Conservation (phyloP, 2,888 invertebrate genomes). For the Tachina fera region DNA sequence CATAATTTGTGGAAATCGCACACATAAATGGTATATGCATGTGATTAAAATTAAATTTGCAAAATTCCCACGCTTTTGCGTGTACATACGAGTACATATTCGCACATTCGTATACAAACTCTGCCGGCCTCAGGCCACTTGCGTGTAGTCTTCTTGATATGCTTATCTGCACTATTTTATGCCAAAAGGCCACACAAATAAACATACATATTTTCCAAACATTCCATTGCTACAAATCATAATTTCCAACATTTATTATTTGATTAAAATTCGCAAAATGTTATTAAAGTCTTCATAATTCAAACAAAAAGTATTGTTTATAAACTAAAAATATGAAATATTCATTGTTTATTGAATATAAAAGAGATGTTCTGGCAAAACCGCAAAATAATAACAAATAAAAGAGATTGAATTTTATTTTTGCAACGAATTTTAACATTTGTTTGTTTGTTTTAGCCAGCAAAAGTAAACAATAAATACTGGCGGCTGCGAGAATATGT, state of each 20-base stretch:
- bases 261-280: not conserved
- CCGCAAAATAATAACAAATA: slow-evolving; percentile 46
- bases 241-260: not conserved
- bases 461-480: slow-evolving; percentile 10
- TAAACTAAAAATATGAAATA: not conserved
- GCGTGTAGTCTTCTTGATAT: no score
- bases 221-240: not conserved
- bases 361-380: slow-evolving; percentile 24
- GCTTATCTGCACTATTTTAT: no score
- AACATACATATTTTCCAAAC: not conserved
- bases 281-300: not conserved
- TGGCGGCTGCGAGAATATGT: not conserved
- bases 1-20: no score
- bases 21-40: no score
- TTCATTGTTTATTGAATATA: not conserved
- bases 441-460: slow-evolving; percentile 7
- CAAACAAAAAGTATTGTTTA: slow-evolving; percentile 9
- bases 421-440: slow-evolving; percentile 25
- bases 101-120: no score
- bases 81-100: no score
- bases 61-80: no score
- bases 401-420: slow-evolving; percentile 11
- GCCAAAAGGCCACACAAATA: no score
- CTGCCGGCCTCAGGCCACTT: no score
- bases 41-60: no score